Base-by-base conservation (phyloP, 2,113 vertebrate genomes). In the Gallinago media region DNA sequence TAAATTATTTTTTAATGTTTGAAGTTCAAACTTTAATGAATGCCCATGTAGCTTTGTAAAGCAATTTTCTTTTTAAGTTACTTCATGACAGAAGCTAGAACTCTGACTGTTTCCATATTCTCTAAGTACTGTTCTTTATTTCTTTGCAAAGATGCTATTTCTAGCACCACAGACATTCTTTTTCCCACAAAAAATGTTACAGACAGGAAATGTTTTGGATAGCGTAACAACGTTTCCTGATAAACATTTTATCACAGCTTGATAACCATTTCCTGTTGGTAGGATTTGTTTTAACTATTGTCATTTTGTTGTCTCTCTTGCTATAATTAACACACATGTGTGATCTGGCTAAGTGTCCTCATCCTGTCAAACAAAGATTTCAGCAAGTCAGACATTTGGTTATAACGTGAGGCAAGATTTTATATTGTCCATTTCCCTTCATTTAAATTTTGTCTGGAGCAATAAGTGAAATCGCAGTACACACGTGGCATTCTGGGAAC, bases 151-250 rank as follows among this genome's bases (percentile, higher is more conserved):
- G 32, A 72, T 38, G 27, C 75, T 96, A 92, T 94, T 96, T 86
- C 72, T 78, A 78, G 83, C 79, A 75, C 65, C 40, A 15, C 27
- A 88, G 36, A 63, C 75, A 44, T 40, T 92, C n/a, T 62, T 94
- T 95, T 95, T 91, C 89, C 78, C 95, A 74, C 49, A 47, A 72
- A 85, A 86, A 67, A 93, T 42, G 31, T 75, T 75, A 46, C 84
- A 93, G 76, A 44, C 96, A 98, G 97, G 97, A 97, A 98, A 96
- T 97, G 67, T 97, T 98, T 95, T 97, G 94, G 80, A 71, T 95
- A 96, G 68, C 20, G 11, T 77, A 96, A 95, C 96, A 98, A 95
- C 86, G 89, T 97, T 98, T 98, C 94, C 97, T 96, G 96, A 87
- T 94, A 98, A 97, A 96, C 89, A 95, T 76, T 97, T 92, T 97